These are phyloP conservation scores for Hemicentrotus pulcherrimus DNA, from an alignment of 35 echinoderm and acorn worm species.

Conservation along the genomic window DNA sequence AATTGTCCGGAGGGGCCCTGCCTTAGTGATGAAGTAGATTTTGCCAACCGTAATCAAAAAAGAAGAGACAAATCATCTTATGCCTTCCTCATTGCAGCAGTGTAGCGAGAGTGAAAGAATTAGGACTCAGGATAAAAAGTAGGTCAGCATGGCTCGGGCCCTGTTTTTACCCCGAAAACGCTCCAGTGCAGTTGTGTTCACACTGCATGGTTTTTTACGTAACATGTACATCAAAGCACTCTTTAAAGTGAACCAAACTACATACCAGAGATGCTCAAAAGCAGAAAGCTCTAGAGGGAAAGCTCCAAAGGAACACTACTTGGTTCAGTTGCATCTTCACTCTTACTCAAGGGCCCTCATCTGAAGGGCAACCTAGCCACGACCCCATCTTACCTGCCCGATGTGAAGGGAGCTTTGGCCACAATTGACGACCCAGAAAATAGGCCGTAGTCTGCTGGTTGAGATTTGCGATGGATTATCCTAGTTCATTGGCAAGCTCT, in stretches of 20 bases:
- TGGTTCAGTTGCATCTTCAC: not conserved
- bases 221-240: not conserved
- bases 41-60: not conserved
- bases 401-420: not conserved
- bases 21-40: not conserved
- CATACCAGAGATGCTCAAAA: not conserved
- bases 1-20: not conserved
- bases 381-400: not conserved
- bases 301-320: not conserved
- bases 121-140: not conserved
- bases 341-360: not conserved
- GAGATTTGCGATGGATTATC: not conserved
- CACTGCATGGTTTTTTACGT: not conserved
- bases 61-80: not conserved
- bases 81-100: not conserved
- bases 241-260: not conserved
- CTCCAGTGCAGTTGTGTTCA: not conserved
- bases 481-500: conserved; percentile 3
- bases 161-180: not conserved
- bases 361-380: no score
- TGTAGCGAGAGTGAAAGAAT: conserved; percentile 3
- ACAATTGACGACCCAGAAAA: not conserved
- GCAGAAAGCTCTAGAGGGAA: not conserved
- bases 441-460: not conserved
- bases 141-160: not conserved